Base-by-base conservation (phyloP, 1,140 invertebrate genomes). In the Drosophila arizonae region DNA sequence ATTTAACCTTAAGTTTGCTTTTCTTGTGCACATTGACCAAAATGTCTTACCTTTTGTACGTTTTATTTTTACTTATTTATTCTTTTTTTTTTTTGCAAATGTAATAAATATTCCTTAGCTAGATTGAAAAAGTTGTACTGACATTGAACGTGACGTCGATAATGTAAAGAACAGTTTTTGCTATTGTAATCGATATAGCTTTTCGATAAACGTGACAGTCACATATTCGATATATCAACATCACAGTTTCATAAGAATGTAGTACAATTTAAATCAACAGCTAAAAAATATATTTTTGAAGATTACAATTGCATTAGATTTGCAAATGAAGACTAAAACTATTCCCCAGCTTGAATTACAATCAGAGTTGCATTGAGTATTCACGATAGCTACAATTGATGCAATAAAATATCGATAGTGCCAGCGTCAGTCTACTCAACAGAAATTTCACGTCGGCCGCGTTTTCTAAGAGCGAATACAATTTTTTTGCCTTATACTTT, bases 371-470 rank as follows among this genome's bases (percentile, higher is more conserved):
- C 33, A 36, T 43, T 13, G 6, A 0, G 1, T 9, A 5, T 5
- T 5, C 30, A 8, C 61, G 68, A 71, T 57, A 39, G 9, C 17
- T 58, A 1, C 30, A 5, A 26, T 64, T n/a, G 52, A 33, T 11
- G 17, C 5, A 0, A 5, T 3, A 24, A 56, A 51, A 33, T 69
- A 74, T 69, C 51, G 65, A 69, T 69, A 70, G 24, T 72, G 39
- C 24, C n/a, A 61, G 72, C 72, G 68, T 75, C 72, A 75, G 60
- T 75, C 61, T 75, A 64, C 65, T 50, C 41, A 71, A 65, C 11
- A 65, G 41, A 55, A 60, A 72, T 65, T 72, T 55, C 17, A 61
- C 72, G 76, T 76, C 80, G 72, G 80, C 81, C 81, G 81, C 81
- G 77, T 81, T 81, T 84, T 82, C 36, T 50, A 46, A 56, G 67